Base-by-base conservation (phyloP, 2,888 invertebrate species). In the Amorpha juglandis region DNA sequence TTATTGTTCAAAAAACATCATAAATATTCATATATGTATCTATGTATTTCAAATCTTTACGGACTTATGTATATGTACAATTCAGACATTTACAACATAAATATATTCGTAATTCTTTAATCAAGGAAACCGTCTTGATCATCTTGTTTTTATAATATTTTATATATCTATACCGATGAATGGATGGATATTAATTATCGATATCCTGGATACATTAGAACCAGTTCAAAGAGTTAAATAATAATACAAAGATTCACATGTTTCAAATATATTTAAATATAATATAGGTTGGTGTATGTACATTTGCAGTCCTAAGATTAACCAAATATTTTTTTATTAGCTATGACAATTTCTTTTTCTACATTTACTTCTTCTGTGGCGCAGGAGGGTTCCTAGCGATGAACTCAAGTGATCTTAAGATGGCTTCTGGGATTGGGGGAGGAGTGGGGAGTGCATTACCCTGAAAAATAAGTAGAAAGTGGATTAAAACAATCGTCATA, bases 341-440 rank as follows among this genome's bases (percentile, higher is more conserved):
- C 38, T 45, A 45, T 12, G 35, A 42, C 27, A 45, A 52, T 27
- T 64, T n/a, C 9, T 52, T 63, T 27, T 42, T 52, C 19, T 63
- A 63, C 8, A 12, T 70, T 79, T 72, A 75, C 73, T 78, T 71
- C 74, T 72, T 69, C 11, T 71, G 63, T 6, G 67, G 64, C 9
- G 72, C 63, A 11, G 72, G 67, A 71, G 72, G 67, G 71, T 67
- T 70, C 68, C 69, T 85, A 51, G 79, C 76, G 73, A 74, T 69
- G 80, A 76, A 89, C 0, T 82, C 89, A n/a, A 94, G 78, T n/a
- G 92, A 85, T 78, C 89, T 89, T 45, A 86, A 76, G 80, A 95
- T 95, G 63, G 83, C 89, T 11, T 86, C 86, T 8, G 95, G 95
- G 21, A 94, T 86, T 63, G 93, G 90, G 4, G 90, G 95, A 11